phyloP scores from a whole-genome alignment of 1,140 invertebrate genomes.

The Micrasema longulum region DNA sequence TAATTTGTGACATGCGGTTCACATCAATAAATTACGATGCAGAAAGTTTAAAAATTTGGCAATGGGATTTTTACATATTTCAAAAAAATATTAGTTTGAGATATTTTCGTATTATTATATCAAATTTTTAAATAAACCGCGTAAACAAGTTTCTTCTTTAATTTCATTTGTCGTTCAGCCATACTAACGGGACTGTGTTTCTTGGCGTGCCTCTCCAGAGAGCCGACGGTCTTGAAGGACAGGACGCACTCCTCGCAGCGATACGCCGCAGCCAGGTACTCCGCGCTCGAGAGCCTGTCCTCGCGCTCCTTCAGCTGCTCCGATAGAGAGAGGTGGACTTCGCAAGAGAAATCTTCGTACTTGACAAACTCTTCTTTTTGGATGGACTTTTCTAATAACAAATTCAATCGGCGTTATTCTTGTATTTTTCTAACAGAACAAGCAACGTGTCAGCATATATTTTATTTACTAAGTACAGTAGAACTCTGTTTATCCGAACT shows the following conservation, averaged over 20 bases:
- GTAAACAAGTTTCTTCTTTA: background rate
- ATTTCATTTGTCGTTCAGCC: background rate
- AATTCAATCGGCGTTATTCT: too few relatives aligned
- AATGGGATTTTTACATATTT: background rate
- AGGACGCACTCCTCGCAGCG: constrained; percentile 61
- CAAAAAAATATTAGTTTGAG: background rate
- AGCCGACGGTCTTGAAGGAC: constrained; percentile 58
- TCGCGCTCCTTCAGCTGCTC: constrained; percentile 58
- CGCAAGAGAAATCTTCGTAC: too few relatives aligned
- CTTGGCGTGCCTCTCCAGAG: constrained; percentile 60
- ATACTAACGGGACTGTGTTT: constrained; percentile 59
- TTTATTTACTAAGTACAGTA: too few relatives aligned
- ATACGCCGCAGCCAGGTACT: constrained; percentile 56
- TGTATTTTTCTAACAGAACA: too few relatives aligned
- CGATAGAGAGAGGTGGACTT: constrained; percentile 55
- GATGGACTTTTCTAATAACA: too few relatives aligned
- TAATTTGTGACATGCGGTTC: too few relatives aligned
- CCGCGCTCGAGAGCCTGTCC: constrained; percentile 53
- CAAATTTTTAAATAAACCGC: background rate
- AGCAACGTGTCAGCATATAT: too few relatives aligned
- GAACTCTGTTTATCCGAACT: too few relatives aligned
- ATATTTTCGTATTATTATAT: background rate
- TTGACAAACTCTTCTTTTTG: too few relatives aligned
- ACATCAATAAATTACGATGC: too few relatives aligned
- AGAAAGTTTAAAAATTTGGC: too few relatives aligned